Conservation (phyloP, 1,140 invertebrate species). For the Musca domestica region DNA sequence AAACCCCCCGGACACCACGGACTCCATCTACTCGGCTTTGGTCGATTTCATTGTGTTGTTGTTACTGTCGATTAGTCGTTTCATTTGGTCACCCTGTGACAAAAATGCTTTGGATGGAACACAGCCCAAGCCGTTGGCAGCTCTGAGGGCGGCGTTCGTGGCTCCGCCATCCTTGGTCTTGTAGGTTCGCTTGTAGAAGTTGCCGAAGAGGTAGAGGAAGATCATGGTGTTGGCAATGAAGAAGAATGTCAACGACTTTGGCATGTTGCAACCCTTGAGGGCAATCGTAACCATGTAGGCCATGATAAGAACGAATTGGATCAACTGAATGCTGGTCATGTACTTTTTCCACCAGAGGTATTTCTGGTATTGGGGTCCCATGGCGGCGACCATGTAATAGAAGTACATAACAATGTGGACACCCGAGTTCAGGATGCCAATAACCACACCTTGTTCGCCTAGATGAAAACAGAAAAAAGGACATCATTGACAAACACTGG, state of each 20-base stretch:
- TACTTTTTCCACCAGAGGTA: slow-evolving; percentile 74
- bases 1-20: background rate
- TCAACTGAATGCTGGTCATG: slow-evolving; percentile 70
- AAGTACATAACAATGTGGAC: slow-evolving; percentile 80
- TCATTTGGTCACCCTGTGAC: slow-evolving; percentile 31
- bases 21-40: slow-evolving; percentile 37
- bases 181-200: slow-evolving; percentile 85
- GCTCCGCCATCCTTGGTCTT: slow-evolving; percentile 40
- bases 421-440: slow-evolving; percentile 67
- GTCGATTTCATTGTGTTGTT: slow-evolving; percentile 46
- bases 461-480: slow-evolving; percentile 47
- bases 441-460: slow-evolving; percentile 64
- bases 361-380: slow-evolving; percentile 62
- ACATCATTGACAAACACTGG: background rate
- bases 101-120: slow-evolving; percentile 33
- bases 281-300: slow-evolving; percentile 67
- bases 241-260: slow-evolving; percentile 60
- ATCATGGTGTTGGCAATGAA: slow-evolving; percentile 70
- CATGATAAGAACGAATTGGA: slow-evolving; percentile 75
- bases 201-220: slow-evolving; percentile 78
- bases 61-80: slow-evolving; percentile 41
- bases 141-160: slow-evolving; percentile 32
- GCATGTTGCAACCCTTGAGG: slow-evolving; percentile 73
- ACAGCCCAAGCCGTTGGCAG: slow-evolving; percentile 48
- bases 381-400: slow-evolving; percentile 70